Conservation (phyloP, 2,113 vertebrate genomes). For the Nansenia antarctica region DNA sequence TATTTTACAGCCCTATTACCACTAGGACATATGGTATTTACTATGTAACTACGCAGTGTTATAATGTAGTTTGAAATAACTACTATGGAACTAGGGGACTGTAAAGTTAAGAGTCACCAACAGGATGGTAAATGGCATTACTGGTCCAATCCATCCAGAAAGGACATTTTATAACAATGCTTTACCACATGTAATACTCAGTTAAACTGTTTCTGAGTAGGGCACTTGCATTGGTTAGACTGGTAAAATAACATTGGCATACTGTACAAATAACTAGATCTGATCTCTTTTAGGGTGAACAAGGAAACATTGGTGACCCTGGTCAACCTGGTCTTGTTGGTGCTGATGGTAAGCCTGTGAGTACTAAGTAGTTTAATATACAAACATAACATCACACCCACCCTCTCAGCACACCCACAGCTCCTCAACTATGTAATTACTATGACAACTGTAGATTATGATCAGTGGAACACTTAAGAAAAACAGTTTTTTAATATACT, state of each 20-base stretch:
- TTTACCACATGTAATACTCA: not conserved
- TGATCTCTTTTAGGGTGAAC: conserved; percentile 79
- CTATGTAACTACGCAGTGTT: too few relatives aligned
- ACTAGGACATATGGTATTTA: too few relatives aligned
- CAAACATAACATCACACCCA: conserved; percentile 61
- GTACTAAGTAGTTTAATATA: conserved; percentile 92
- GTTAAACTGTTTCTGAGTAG: not conserved
- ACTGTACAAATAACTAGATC: conserved; percentile 4
- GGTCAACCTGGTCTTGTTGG: conserved; percentile 89
- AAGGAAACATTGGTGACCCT: conserved; percentile 79
- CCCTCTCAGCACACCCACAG: conserved; percentile 18
- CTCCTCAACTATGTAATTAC: too few relatives aligned
- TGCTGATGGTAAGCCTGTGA: conserved; percentile 99
- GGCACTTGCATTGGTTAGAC: not conserved
- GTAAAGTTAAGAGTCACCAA: too few relatives aligned
- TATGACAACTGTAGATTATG: too few relatives aligned
- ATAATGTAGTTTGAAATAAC: too few relatives aligned
- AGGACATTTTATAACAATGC: not conserved
- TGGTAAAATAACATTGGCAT: too few relatives aligned
- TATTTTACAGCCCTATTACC: too few relatives aligned
- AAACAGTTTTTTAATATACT: not conserved
- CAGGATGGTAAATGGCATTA: too few relatives aligned
- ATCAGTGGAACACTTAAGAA: too few relatives aligned
- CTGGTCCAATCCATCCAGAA: too few relatives aligned
- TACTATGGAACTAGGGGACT: too few relatives aligned